These are phyloP conservation scores for Pogona vitticeps DNA, from an alignment of 2,113 vertebrate species.

Conservation along the genomic window DNA sequence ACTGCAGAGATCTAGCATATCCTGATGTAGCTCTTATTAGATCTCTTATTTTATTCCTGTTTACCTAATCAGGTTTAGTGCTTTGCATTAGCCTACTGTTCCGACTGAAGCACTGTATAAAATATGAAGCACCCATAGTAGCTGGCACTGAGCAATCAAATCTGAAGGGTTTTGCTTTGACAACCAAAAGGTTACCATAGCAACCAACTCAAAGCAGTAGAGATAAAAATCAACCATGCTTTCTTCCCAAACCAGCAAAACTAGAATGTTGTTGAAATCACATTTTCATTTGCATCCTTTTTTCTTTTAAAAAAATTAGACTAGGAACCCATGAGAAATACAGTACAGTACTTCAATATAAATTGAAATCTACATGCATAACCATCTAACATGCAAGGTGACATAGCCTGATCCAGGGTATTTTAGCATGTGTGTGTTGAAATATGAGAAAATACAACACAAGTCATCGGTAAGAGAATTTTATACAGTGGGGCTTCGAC, in stretches of 20 bases:
- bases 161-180: constrained; percentile 42
- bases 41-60: background rate
- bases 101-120: background rate
- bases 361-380: background rate
- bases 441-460: background rate
- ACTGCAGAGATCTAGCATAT: background rate
- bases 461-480: background rate
- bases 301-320: background rate
- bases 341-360: too few species aligned
- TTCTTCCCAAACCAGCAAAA: constrained; percentile 4
- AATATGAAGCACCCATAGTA: constrained; percentile 24
- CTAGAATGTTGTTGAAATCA: background rate
- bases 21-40: background rate
- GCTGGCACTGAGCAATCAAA: constrained; percentile 35
- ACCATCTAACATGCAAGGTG: background rate
- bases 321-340: background rate
- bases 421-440: background rate
- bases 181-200: constrained; percentile 49
- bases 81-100: background rate
- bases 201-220: constrained; percentile 34
- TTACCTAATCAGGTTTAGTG: constrained; percentile 16
- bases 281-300: background rate
- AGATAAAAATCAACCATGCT: constrained; percentile 30
- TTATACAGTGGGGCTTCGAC: too few species aligned
- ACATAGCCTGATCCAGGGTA: background rate